A percentile compares a stretch with the other conserved stretches of the same genome.
These are phyloP conservation scores for Boulengeromyrus knoepffleri DNA, from an alignment of 2,113 vertebrate genomes.

Conservation along the genomic window DNA sequence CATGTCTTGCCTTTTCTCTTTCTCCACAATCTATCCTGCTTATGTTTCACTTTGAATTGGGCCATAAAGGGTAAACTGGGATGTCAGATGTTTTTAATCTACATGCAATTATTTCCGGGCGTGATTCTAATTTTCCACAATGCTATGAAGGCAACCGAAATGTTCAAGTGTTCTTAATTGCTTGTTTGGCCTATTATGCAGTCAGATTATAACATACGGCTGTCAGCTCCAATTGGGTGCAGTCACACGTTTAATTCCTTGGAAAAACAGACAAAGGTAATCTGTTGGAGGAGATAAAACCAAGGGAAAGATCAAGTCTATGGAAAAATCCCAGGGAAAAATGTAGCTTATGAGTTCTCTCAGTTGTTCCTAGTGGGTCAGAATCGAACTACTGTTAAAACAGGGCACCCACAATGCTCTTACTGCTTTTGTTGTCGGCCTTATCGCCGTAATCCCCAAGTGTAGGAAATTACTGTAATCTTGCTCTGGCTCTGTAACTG, in stretches of 20 bases:
- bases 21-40: conserved; percentile 1
- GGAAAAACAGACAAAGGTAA: neutral
- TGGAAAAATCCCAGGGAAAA: neutral
- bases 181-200: neutral
- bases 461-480: neutral
- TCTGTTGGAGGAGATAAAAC: neutral
- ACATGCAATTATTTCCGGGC: conserved; percentile 6
- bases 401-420: neutral
- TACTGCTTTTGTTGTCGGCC: neutral
- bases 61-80: conserved; percentile 10
- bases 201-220: neutral
- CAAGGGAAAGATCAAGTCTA: neutral
- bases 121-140: conserved; percentile 10
- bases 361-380: neutral
- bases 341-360: neutral
- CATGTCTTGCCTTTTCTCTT: neutral
- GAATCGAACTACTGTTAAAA: neutral
- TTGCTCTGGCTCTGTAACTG: neutral
- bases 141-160: neutral
- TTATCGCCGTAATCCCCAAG: neutral
- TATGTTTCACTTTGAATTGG: conserved; percentile 6
- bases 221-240: neutral
- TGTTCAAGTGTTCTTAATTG: neutral
- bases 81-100: conserved; percentile 14
- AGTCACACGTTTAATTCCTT: neutral